phyloP scores from a whole-genome alignment of 1,140 invertebrate genomes.

The Scaptomyza montana region DNA sequence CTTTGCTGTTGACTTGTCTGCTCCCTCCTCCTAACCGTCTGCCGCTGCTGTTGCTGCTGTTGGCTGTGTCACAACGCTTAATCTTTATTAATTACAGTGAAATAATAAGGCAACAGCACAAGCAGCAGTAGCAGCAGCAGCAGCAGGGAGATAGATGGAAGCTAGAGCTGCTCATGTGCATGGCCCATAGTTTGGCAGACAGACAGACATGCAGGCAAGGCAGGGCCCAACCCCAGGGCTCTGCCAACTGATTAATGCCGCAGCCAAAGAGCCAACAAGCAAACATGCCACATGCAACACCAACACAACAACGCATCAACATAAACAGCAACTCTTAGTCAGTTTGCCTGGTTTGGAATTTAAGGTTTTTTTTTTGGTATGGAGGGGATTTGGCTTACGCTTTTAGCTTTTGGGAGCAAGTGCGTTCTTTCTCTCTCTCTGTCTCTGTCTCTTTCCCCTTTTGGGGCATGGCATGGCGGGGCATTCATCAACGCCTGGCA shows the following conservation, averaged over 20 bases:
- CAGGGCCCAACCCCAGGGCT: slow-evolving; percentile 15
- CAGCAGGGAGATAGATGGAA: slow-evolving; percentile 37
- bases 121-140: slow-evolving; percentile 20
- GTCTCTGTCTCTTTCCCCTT: no score
- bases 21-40: not conserved
- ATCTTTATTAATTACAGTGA: slow-evolving; percentile 82
- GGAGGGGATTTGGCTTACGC: not conserved
- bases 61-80: slow-evolving; percentile 76
- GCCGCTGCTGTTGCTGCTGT: slow-evolving; percentile 19
- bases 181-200: slow-evolving; percentile 52
- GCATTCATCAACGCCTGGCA: slow-evolving; percentile 52
- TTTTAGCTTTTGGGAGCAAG: slow-evolving; percentile 19
- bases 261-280: slow-evolving; percentile 74
- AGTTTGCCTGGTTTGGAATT: slow-evolving; percentile 52
- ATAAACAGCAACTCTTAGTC: slow-evolving; percentile 51
- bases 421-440: slow-evolving; percentile 19
- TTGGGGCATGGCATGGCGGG: slow-evolving; percentile 1
- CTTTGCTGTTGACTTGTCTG: slow-evolving; percentile 19
- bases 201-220: slow-evolving; percentile 38
- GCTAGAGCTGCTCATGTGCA: slow-evolving; percentile 33
- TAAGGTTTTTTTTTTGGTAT: slow-evolving; percentile 34
- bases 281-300: slow-evolving; percentile 71
- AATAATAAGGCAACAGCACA: slow-evolving; percentile 65
- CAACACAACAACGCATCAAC: slow-evolving; percentile 15
- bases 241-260: slow-evolving; percentile 73